Conservation (phyloP, 2,888 invertebrate species). For the Ptilodon capucinus region DNA sequence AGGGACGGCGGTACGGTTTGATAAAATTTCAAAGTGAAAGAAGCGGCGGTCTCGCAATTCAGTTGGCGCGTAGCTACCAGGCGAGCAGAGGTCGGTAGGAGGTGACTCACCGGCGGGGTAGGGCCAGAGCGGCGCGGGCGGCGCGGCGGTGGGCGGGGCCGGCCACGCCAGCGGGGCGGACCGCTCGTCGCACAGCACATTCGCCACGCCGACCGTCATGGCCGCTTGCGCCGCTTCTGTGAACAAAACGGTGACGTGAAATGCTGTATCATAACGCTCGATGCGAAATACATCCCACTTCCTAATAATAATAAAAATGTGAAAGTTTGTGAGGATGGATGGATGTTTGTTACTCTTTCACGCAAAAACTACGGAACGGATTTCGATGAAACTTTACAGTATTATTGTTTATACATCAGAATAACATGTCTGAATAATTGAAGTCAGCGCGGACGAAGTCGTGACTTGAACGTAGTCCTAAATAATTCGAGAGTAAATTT, state of each 20-base stretch:
- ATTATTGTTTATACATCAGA: no score
- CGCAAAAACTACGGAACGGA: no score
- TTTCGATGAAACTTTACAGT: no score
- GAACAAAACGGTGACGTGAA: slow-evolving; percentile 68
- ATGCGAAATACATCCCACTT: slow-evolving; percentile 20
- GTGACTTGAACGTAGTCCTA: no score
- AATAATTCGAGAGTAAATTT: no score
- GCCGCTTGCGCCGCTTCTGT: slow-evolving; percentile 85
- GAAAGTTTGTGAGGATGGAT: no score
- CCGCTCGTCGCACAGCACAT: slow-evolving; percentile 86
- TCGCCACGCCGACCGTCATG: slow-evolving; percentile 85
- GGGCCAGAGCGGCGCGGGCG: slow-evolving; percentile 90
- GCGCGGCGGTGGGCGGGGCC: slow-evolving; percentile 80
- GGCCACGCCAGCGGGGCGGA: slow-evolving; percentile 82
- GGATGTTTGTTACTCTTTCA: no score
- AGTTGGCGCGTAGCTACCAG: slow-evolving; percentile 82
- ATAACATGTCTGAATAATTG: no score
- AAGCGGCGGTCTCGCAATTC: slow-evolving; percentile 74
- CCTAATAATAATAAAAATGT: no score
- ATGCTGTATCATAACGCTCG: slow-evolving; percentile 51
- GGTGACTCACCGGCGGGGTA: slow-evolving; percentile 87
- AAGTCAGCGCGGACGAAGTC: no score
- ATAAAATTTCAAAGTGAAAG: slow-evolving; percentile 24
- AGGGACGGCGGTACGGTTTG: slow-evolving; percentile 13
- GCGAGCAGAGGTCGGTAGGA: slow-evolving; percentile 65